Evolutionary conservation across 2,888 invertebrate species (phyloP).

Genomic region (Lordiphosa fenestrarum): DNA sequence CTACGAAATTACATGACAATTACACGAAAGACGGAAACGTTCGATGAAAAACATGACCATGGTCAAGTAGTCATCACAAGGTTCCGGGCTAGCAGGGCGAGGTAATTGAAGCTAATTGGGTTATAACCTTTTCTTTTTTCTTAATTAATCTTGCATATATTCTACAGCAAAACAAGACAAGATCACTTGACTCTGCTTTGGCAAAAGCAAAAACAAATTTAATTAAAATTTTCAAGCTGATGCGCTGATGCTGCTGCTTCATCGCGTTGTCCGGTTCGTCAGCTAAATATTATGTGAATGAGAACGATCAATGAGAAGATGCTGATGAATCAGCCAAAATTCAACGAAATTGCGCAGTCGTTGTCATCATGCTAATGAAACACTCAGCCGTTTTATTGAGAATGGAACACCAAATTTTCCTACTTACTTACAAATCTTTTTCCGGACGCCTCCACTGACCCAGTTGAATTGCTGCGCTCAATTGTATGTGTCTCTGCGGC

Average conservation of each 20-base stretch:
- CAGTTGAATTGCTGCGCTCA: constrained; percentile 53
- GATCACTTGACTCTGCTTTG: constrained; percentile 22
- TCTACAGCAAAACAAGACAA: constrained; percentile 3
- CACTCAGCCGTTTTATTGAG: constrained; percentile 25
- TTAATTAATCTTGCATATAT: constrained; percentile 46
- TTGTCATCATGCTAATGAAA: constrained; percentile 44
- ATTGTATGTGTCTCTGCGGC: constrained; percentile 24
- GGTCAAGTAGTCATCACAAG: constrained; percentile 11
- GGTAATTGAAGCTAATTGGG: constrained; percentile 69
- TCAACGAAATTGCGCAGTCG: constrained; percentile 37
- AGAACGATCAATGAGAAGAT: constrained; percentile 11
- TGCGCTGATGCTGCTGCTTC: constrained; percentile 14
- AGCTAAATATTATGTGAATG: constrained; percentile 1
- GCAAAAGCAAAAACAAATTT: constrained; percentile 22
- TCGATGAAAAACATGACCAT: constrained; percentile 14
- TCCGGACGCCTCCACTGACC: constrained; percentile 45
- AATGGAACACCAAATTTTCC: constrained; percentile 4
- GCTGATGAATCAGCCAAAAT: constrained; percentile 25
- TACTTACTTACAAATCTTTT: constrained; percentile 1
- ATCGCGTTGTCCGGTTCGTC: constrained; percentile 49
- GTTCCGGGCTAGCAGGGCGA: constrained; percentile 13
- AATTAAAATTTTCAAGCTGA: constrained; percentile 13
- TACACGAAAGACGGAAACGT: constrained; percentile 38
- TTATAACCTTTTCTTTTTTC: constrained; percentile 43
- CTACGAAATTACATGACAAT: constrained; percentile 31